Conservation (phyloP, 2,797 vertebrate genomes). For the Leptoclinus maculatus region DNA sequence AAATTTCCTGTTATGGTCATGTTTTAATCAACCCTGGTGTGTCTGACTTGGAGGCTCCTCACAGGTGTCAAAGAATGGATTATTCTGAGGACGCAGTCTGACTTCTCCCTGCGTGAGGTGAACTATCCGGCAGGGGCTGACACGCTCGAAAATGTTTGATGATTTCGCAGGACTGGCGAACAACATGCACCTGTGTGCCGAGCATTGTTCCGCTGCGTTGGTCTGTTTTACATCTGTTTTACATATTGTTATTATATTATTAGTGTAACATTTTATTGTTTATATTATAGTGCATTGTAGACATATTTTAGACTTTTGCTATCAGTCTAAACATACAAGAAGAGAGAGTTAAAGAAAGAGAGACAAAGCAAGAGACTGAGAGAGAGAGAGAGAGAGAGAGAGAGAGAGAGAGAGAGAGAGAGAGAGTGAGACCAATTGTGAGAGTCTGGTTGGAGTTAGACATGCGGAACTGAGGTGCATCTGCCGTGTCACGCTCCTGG, state of each 20-base stretch:
- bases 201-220: neutral
- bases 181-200: neutral
- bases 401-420: constrained; percentile 35
- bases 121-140: constrained; percentile 2
- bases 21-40: constrained; percentile 59
- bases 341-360: neutral
- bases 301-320: neutral
- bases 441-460: constrained; percentile 85
- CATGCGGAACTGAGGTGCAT: constrained; percentile 80
- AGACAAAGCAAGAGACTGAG: constrained; percentile 46
- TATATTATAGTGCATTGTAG: neutral
- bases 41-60: constrained; percentile 60
- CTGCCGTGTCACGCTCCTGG: constrained; percentile 83
- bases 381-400: constrained; percentile 27
- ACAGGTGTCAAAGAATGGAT: constrained; percentile 51
- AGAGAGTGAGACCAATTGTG: constrained; percentile 43
- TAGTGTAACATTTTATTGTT: neutral
- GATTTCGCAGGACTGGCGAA: neutral
- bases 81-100: constrained; percentile 26
- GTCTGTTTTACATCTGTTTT: neutral
- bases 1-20: constrained; percentile 72
- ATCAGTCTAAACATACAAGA: neutral
- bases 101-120: constrained; percentile 1
- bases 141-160: neutral
- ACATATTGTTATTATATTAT: neutral